Base-by-base conservation (phyloP, 2,888 invertebrate genomes). In the Embidobia sp. region DNA sequence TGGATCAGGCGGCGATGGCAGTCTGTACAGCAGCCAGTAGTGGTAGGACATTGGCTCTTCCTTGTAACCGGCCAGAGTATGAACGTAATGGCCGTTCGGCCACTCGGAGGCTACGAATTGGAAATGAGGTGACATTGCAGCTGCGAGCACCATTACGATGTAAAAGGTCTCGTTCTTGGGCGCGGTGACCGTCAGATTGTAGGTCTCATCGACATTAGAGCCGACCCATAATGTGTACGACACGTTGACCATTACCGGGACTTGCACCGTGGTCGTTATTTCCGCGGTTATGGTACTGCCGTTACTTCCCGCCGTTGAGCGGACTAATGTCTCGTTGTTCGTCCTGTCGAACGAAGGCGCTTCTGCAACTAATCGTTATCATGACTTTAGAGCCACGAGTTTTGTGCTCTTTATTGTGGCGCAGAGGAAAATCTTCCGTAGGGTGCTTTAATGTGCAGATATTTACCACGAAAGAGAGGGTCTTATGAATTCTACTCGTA, bases 81-180 rank as follows among this genome's bases (percentile, higher is more conserved):
- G 96, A 16, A 97, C 95, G 88, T 97, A 97, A 88, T 97, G 96
- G 0, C 97, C 97, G 87, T 96, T 97, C 0, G 97, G 96, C 97
- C 97, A 97, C 86, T 96, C 95, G 81, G 95, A 94, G 0, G 96
- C 95, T 79, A 94, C 93, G 87, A 95, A 95, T 85, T 94, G 93
- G 81, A 91, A 92, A 80, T 91, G 91, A 0, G 94, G 91, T 86
- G 96, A 95, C 83, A 94, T 92, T 78, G 95, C 95, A 69, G 96
- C 95, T 0, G 97, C 97, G 90, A 94, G 93, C 86, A 95, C 94
- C 96, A 96, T 96, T 79, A 94, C 93, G 85, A 92, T 93, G 85
- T 92, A 93, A 84, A 93, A 93, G 1, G 92, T 92, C 5, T 92
- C 91, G 85, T 93, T 95, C 89, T 93, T 93, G 3, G 95, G 94